Base-by-base conservation (phyloP, 1,140 invertebrate species). In the Cyclina sinensis region DNA sequence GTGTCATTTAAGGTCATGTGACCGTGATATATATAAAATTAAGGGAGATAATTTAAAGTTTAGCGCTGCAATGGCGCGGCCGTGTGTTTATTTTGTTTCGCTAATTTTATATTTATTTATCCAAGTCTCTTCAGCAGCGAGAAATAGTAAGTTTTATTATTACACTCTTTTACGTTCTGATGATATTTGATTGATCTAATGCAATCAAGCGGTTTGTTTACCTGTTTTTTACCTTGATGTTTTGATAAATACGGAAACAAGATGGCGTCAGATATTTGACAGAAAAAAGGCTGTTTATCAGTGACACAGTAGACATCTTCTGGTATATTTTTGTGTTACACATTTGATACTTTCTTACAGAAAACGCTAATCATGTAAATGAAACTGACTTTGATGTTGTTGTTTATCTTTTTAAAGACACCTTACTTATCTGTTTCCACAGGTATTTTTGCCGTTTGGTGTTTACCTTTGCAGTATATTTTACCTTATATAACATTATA, bases 191-290 rank as follows among this genome's bases (percentile, higher is more conserved):
- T 54, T 39, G 5, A 57, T 59, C 43, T 11, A 62, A 81, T 30
- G 18, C 7, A 14, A 37, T 24, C 78, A 59, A 68, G 21, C 30
- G 30, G 1, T 35, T 39, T 65, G 78, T 65, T 39, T 70, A 83
- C 62, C 59, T 83, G 62, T 21, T 51, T 78, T 27, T 2, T 37
- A 78, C 74, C 74, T 78, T 16, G 14, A 32, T 73, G 24, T 62
- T 43, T 83, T 84, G 46, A 18, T 30, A 84, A 84, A 84, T 68
- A 84, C 62, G 62, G 62, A 84, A 84, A 48, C 82, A 84, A 84
- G 59, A 84, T 84, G 82, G 82, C 82, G 48, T 27, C 32, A 16
- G 16, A 24, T 27, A 39, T 43, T 43, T 43, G 43, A 43, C 43
- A 43, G 43, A 14, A 43, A n/a, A n/a, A n/a, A n/a, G n/a, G n/a